Evolutionary conservation across 1,140 invertebrate species (phyloP), one percentile per base, ranked within the genome.

Genomic region (Gryon sp.): DNA sequence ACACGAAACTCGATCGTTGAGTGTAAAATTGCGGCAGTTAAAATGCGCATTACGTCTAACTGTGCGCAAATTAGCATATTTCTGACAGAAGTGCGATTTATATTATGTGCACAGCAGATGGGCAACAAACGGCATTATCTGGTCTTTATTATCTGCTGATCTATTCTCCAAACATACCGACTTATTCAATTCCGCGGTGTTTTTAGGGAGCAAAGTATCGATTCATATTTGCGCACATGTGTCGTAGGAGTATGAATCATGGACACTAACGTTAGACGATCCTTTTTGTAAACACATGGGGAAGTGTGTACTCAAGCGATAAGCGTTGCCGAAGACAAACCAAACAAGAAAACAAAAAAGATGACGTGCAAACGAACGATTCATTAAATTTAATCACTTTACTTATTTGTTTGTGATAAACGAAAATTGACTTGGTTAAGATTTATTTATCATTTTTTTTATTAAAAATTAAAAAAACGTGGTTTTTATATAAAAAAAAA

Each of bases 21-120:
- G n/a, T n/a, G n/a, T n/a, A n/a, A n/a, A n/a, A n/a, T n/a, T n/a
- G n/a, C n/a, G n/a, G n/a, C n/a, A n/a, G n/a, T n/a, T n/a, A n/a
- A n/a, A n/a, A n/a, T n/a, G n/a, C n/a, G n/a, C n/a, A n/a, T n/a
- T n/a, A n/a, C n/a, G n/a, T n/a, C n/a, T n/a, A n/a, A n/a, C n/a
- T n/a, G n/a, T n/a, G n/a, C 40, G 38, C 34, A 28, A n/a, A 26
- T 34, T 20, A 50, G 24, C 46, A 50, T 34, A 11, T 20, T 53
- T 38, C 38, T 32, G 26, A 59, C 38, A 26, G 20, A 26, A 30
- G 8, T 3, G 20, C 30, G 15, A 38, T 62, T 65, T 65, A 65
- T 65, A n/a, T 52, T 41, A 52, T 43, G 46, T n/a, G 46, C 24
- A 65, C 43, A 65, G 43, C 60, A 65, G 60, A 65, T 65, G 60